Evolutionary conservation across 1,140 invertebrate species (phyloP).

Genomic region (Drosophila kikkawai): DNA sequence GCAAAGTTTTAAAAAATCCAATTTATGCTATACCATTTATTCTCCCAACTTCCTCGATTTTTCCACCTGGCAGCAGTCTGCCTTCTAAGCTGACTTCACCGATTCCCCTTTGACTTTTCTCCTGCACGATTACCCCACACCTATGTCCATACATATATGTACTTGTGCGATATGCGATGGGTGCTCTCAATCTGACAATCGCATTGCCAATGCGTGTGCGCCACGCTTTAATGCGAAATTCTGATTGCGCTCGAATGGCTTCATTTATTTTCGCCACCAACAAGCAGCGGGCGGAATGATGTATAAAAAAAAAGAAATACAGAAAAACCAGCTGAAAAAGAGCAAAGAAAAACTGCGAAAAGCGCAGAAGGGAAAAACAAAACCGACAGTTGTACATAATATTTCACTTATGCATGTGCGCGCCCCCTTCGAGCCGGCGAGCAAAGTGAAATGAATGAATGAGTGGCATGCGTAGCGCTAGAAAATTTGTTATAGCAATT

Average conservation of each 20-base stretch:
- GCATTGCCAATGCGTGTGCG: slow-evolving; percentile 66
- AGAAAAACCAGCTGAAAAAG: slow-evolving; percentile 42
- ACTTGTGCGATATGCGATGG: slow-evolving; percentile 27
- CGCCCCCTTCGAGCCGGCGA: slow-evolving; percentile 44
- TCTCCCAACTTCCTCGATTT: background rate
- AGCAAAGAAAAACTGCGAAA: slow-evolving; percentile 34
- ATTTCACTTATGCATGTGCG: slow-evolving; percentile 81
- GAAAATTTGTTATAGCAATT: slow-evolving; percentile 84
- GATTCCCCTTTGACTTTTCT: slow-evolving; percentile 31
- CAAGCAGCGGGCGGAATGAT: slow-evolving; percentile 12
- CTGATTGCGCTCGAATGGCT: slow-evolving; percentile 81
- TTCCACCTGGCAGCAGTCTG: slow-evolving; percentile 8
- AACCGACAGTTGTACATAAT: slow-evolving; percentile 82
- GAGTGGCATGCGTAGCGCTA: slow-evolving; percentile 80
- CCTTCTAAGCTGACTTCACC: slow-evolving; percentile 19
- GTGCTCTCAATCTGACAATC: slow-evolving; percentile 57
- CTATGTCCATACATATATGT: background rate
- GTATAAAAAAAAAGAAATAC: slow-evolving; percentile 5
- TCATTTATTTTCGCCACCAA: slow-evolving; percentile 73
- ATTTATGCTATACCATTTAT: slow-evolving; percentile 16
- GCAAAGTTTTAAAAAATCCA: slow-evolving; percentile 11
- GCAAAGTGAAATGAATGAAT: slow-evolving; percentile 75
- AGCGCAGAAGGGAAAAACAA: slow-evolving; percentile 61
- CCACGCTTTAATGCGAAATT: slow-evolving; percentile 76
- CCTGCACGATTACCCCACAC: slow-evolving; percentile 32